These are phyloP conservation scores for Drosophila orena DNA, from an alignment of 1,140 invertebrate species.

Conservation along the genomic window DNA sequence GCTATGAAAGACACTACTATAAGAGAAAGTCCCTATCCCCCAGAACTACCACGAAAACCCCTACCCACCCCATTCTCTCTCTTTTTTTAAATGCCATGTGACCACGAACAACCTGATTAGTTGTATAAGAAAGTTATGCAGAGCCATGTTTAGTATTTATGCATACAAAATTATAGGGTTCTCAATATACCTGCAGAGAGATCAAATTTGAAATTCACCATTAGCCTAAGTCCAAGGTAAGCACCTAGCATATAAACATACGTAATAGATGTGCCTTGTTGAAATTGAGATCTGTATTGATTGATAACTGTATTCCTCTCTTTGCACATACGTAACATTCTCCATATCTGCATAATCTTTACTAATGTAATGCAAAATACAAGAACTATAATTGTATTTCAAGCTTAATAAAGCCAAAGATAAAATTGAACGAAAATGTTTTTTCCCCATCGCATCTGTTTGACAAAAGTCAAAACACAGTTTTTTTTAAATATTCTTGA, in stretches of 20 bases:
- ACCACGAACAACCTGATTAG: constrained; percentile 49
- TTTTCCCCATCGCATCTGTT: neutral
- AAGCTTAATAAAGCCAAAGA: constrained; percentile 61
- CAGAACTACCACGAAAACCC: constrained; percentile 2
- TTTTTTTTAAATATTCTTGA: neutral
- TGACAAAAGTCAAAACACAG: neutral
- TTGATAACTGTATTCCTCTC: constrained; percentile 13
- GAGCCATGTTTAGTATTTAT: constrained; percentile 51
- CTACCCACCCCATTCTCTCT: constrained; percentile 3
- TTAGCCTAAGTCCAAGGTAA: constrained; percentile 14
- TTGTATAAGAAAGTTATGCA: constrained; percentile 32
- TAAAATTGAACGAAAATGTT: constrained; percentile 28
- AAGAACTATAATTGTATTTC: constrained; percentile 38
- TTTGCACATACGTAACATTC: constrained; percentile 15
- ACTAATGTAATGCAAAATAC: constrained; percentile 20
- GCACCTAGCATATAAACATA: constrained; percentile 3
- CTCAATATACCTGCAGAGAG: constrained; percentile 8
- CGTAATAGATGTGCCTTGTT: constrained; percentile 26
- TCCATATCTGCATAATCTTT: constrained; percentile 24
- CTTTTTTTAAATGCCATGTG: constrained; percentile 29
- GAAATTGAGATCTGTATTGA: constrained; percentile 17
- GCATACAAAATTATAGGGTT: constrained; percentile 13
- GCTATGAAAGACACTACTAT: constrained; percentile 54
- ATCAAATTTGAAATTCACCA: constrained; percentile 21
- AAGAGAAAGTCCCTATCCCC: constrained; percentile 25